Conservation (phyloP, 1,140 invertebrate species). For the Panagrolaimus sp. region DNA sequence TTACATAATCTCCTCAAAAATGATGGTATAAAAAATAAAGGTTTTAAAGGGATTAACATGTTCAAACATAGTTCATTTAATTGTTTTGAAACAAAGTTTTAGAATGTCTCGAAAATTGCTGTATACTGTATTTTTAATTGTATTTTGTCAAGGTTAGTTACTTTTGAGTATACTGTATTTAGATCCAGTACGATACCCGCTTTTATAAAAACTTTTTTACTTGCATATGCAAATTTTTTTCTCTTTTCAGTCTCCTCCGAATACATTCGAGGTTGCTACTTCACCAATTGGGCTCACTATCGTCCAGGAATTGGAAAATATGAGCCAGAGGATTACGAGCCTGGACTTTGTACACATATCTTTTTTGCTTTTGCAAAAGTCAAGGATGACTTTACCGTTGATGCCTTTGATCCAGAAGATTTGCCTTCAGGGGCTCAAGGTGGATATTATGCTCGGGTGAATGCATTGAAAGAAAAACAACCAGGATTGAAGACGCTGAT, state of each 20-base stretch:
- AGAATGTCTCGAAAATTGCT: too few species aligned
- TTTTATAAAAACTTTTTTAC: too few species aligned
- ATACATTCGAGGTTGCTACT: slow-evolving; percentile 19
- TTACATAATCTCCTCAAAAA: too few species aligned
- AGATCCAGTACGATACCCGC: too few species aligned
- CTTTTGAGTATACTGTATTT: too few species aligned
- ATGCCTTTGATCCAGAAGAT: background rate
- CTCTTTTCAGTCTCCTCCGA: slow-evolving; percentile 3
- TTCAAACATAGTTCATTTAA: too few species aligned
- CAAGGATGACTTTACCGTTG: background rate
- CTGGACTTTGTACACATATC: background rate
- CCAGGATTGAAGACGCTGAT: background rate
- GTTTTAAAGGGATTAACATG: too few species aligned
- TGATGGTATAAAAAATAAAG: too few species aligned
- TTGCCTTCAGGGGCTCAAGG: background rate
- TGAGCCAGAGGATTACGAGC: background rate
- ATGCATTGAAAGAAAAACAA: background rate
- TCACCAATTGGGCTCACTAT: slow-evolving; percentile 24
- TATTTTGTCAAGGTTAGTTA: too few species aligned
- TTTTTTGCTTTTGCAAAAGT: background rate
- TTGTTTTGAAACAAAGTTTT: too few species aligned
- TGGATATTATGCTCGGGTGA: background rate
- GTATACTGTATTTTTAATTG: too few species aligned
- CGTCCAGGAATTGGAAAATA: background rate
- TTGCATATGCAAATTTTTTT: too few species aligned